Conservation (phyloP, 2,888 invertebrate species). For the Acronicta leporina region DNA sequence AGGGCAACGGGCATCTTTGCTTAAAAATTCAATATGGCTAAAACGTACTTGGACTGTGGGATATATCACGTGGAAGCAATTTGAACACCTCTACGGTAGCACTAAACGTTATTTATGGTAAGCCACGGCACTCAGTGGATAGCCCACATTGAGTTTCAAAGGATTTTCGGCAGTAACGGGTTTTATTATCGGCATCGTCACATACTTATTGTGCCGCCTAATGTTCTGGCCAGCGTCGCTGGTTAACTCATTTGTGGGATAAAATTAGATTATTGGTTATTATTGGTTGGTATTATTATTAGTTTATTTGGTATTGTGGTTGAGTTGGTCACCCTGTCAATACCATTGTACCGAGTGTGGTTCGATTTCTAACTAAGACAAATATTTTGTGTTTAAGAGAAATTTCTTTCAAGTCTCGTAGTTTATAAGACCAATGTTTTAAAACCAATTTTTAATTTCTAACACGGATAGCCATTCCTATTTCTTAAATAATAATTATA, state of each 20-base stretch:
- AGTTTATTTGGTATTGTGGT: too few species aligned
- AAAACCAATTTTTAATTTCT: too few species aligned
- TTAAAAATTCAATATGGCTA: slow-evolving; percentile 86
- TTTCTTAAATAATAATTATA: too few species aligned
- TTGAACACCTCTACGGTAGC: slow-evolving; percentile 84
- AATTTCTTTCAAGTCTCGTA: too few species aligned
- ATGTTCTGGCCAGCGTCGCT: slow-evolving; percentile 34
- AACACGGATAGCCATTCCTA: too few species aligned
- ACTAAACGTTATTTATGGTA: slow-evolving; percentile 88
- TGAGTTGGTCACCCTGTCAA: too few species aligned
- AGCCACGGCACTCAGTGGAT: slow-evolving; percentile 83
- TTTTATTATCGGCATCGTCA: slow-evolving; percentile 64
- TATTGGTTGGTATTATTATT: too few species aligned
- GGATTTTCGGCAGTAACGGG: slow-evolving; percentile 74
- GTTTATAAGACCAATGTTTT: too few species aligned
- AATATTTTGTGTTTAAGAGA: too few species aligned
- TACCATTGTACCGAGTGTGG: too few species aligned
- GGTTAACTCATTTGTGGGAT: slow-evolving; percentile 24
- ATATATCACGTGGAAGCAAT: slow-evolving; percentile 87
- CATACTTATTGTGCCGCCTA: slow-evolving; percentile 50
- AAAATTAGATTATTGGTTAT: not conserved
- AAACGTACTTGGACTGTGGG: slow-evolving; percentile 77
- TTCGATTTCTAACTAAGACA: too few species aligned
- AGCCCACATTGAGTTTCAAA: slow-evolving; percentile 79
- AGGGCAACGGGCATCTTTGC: slow-evolving; percentile 67